Evolutionary conservation across 2,113 vertebrate genomes (phyloP), one percentile per base, ranked within the genome.

Genomic region (Garra rufa): DNA sequence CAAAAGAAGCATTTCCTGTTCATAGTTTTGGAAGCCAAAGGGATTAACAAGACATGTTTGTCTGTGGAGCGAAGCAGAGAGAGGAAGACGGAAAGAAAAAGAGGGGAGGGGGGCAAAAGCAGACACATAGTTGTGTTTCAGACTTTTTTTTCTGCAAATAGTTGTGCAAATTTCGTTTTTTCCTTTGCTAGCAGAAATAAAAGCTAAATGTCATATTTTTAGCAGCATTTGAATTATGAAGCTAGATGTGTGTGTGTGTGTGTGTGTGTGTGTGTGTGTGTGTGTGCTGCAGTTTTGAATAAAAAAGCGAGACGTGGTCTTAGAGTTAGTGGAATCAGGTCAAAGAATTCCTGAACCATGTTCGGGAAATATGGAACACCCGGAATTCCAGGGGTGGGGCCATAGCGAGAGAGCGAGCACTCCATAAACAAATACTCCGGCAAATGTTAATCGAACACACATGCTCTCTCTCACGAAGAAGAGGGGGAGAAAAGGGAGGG

Each of bases 391-490:
- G 81, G 85, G 84, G 82, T 63, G 82, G 84, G 78, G 84, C 67
- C 77, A 59, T 43, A 74, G 75, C 13, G 75, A 41, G 81, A 73
- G 84, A 90, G 84, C 73, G 86, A 90, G 82, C 48, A 46, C 84
- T 90, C 88, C 77, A 88, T 88, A 91, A 91, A 91, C 89, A 90
- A 91, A 89, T 87, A 88, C 85, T 90, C 88, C 63, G 76, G 88
- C 75, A 67, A 89, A 84, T 80, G 77, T 79, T 91, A 90, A 91
- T 90, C 83, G 83, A 90, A 91, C 85, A 88, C 89, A 90, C 87
- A 90, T 90, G 89, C 84, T 78, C 17, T 26, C 61, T 34, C 83
- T 88, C 82, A 81, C 84, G 69, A 74, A 88, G 67, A 83, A 83
- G 81, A 83, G 86, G 46, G 87, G 46, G 44, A 83, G 83, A 73